These are phyloP conservation scores for Eueides isabella DNA, from an alignment of 1,140 invertebrate species.

Conservation along the genomic window DNA sequence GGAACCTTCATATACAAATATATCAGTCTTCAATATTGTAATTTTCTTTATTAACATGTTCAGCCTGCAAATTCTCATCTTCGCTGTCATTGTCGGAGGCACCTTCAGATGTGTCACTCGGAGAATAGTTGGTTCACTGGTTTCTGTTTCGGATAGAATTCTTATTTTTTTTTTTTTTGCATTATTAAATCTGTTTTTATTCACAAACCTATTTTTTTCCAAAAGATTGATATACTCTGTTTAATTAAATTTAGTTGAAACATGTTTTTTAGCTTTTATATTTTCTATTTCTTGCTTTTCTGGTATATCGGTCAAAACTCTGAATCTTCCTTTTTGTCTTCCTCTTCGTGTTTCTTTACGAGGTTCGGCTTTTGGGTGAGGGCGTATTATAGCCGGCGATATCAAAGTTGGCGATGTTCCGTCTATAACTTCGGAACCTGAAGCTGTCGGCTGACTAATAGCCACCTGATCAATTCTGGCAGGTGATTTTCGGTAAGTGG, in stretches of 20 bases:
- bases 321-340: conserved; percentile 24
- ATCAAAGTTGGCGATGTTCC: too few relatives aligned
- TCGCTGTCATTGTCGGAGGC: conserved; percentile 23
- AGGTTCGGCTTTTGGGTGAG: conserved; percentile 27
- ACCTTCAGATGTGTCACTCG: conserved; percentile 25
- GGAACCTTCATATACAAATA: conserved; percentile 42
- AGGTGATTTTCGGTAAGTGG: too few relatives aligned
- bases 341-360: conserved; percentile 23
- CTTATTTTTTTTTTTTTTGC: conserved; percentile 18
- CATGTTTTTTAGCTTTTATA: conserved; percentile 27
- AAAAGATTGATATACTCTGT: too few relatives aligned
- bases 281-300: conserved; percentile 24
- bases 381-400: conserved; percentile 7
- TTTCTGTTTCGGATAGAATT: conserved; percentile 18
- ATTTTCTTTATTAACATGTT: conserved; percentile 34
- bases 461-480: too few relatives aligned
- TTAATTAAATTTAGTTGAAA: too few relatives aligned
- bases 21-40: conserved; percentile 37
- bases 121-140: conserved; percentile 22
- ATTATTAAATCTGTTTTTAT: conserved; percentile 16
- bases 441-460: too few relatives aligned
- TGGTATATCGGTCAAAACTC: conserved; percentile 28
- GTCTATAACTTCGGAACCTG: too few relatives aligned
- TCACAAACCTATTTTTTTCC: conserved; percentile 5
- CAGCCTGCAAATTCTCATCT: conserved; percentile 21